phyloP scores from a whole-genome alignment of 2,888 invertebrate genomes.

The Sturmia bella region DNA sequence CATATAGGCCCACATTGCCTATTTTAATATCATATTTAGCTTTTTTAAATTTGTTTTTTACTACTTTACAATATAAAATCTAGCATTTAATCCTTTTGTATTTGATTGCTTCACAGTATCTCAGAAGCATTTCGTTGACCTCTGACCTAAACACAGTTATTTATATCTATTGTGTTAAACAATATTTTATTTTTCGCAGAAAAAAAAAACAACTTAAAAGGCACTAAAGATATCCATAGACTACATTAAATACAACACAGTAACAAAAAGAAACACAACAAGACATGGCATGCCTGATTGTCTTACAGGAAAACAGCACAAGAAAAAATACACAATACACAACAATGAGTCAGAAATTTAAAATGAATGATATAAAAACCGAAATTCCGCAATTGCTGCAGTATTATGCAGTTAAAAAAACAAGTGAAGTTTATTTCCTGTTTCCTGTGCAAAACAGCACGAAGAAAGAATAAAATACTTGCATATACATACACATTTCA shows the following conservation, averaged over 20 bases:
- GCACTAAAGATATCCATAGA: constrained; percentile 11
- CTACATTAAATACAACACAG: constrained; percentile 7
- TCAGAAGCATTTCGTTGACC: constrained; percentile 37
- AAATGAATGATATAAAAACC: constrained; percentile 24
- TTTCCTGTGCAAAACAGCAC: constrained; percentile 47
- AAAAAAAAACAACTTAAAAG: constrained; percentile 5
- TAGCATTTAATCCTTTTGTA: too few relatives aligned
- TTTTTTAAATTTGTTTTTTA: too few relatives aligned
- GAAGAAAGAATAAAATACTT: constrained; percentile 9
- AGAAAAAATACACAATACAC: background rate
- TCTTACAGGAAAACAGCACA: constrained; percentile 37
- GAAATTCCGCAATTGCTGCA: constrained; percentile 64
- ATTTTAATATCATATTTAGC: too few relatives aligned
- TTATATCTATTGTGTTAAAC: constrained; percentile 9
- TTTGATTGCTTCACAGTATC: background rate
- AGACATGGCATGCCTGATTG: constrained; percentile 51
- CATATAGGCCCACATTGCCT: too few relatives aligned
- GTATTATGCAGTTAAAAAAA: constrained; percentile 63
- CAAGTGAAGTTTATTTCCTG: constrained; percentile 69
- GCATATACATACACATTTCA: constrained; percentile 1
- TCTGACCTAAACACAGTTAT: constrained; percentile 59
- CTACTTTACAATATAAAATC: too few relatives aligned
- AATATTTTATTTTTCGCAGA: background rate
- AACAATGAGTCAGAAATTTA: constrained; percentile 53
- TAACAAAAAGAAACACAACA: background rate